These are phyloP conservation scores for Aphaenogaster ashmeadi DNA, from an alignment of 1,140 invertebrate genomes.

Conservation along the genomic window DNA sequence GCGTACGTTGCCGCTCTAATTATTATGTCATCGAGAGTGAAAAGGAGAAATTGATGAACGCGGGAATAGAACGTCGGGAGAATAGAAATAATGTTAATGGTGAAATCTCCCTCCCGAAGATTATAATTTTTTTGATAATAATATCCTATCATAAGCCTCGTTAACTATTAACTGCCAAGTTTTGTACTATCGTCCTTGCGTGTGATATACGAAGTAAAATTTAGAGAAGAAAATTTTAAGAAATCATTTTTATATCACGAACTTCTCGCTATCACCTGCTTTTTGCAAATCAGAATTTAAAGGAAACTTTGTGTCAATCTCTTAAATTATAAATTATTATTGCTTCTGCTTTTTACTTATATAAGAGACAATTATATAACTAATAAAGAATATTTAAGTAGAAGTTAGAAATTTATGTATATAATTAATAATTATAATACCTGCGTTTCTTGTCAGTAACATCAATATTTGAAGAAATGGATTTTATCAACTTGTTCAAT, in stretches of 20 bases:
- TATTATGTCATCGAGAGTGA: conserved; percentile 40
- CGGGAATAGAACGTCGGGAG: neutral
- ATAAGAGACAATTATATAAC: neutral
- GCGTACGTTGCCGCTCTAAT: conserved; percentile 22
- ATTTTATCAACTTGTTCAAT: neutral
- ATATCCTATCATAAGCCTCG: neutral
- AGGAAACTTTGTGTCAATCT: neutral
- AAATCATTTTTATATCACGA: neutral
- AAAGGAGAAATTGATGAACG: conserved; percentile 63
- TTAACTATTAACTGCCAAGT: neutral
- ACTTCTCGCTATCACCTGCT: neutral
- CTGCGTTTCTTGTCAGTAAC: neutral
- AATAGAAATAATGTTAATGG: neutral
- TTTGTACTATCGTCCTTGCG: neutral
- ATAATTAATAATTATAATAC: conserved; percentile 18
- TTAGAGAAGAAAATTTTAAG: neutral
- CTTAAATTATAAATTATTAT: conserved; percentile 16
- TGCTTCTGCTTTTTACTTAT: neutral
- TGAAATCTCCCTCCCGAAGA: neutral
- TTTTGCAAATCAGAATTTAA: neutral
- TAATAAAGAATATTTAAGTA: neutral
- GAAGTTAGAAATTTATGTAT: neutral
- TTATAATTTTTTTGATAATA: neutral
- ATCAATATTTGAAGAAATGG: neutral
- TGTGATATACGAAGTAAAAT: neutral